phyloP scores from a whole-genome alignment of 1,140 invertebrate species.

The Lepidostoma basale region DNA sequence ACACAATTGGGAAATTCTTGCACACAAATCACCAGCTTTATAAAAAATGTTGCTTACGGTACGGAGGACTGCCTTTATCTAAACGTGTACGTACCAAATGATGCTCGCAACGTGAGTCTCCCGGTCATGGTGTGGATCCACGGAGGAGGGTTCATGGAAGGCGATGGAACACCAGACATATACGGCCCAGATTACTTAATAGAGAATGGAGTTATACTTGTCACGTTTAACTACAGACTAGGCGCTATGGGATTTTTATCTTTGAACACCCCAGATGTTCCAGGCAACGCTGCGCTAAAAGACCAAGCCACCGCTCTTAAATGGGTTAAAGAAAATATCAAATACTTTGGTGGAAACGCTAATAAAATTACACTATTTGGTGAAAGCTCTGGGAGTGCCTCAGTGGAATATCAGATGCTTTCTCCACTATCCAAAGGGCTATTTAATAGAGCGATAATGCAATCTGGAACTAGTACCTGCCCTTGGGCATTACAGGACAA shows the following conservation, averaged over 20 bases:
- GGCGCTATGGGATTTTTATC: slow-evolving; percentile 62
- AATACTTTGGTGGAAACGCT: slow-evolving; percentile 55
- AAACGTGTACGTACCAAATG: slow-evolving; percentile 68
- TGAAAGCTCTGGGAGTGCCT: slow-evolving; percentile 34
- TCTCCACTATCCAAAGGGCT: slow-evolving; percentile 15
- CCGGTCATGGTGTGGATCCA: no score
- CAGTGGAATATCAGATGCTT: slow-evolving; percentile 33
- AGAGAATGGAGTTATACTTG: slow-evolving; percentile 59
- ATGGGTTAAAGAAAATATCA: slow-evolving; percentile 63
- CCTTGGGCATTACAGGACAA: slow-evolving; percentile 12
- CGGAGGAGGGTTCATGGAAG: slow-evolving; percentile 53
- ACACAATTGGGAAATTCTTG: slow-evolving; percentile 47
- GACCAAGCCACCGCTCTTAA: slow-evolving; percentile 42
- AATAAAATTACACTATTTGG: slow-evolving; percentile 53
- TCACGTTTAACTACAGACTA: no score
- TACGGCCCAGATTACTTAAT: slow-evolving; percentile 50
- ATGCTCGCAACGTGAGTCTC: slow-evolving; percentile 26
- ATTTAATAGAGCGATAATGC: slow-evolving; percentile 27
- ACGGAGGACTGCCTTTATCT: slow-evolving; percentile 71
- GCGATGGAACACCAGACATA: slow-evolving; percentile 34
- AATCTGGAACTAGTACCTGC: slow-evolving; percentile 16
- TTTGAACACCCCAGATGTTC: slow-evolving; percentile 55
- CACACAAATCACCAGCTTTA: background rate
- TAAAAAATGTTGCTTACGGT: slow-evolving; percentile 47
- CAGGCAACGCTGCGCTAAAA: slow-evolving; percentile 44